Evolutionary conservation across 2,113 vertebrate genomes (phyloP).

Genomic region (Psittacula cyanocephala): DNA sequence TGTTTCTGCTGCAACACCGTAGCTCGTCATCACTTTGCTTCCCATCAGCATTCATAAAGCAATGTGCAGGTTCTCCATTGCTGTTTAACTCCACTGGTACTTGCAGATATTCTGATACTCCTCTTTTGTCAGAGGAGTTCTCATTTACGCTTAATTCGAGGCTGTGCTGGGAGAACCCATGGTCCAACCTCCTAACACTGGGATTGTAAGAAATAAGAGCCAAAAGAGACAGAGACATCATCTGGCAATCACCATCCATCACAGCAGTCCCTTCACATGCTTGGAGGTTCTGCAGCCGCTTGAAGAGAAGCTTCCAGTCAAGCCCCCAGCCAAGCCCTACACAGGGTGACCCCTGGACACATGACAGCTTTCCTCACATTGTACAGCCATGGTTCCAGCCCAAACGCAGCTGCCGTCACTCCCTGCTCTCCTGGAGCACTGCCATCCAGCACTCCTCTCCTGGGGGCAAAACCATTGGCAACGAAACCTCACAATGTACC

Average conservation of each 20-base stretch:
- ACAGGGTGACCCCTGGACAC: background rate
- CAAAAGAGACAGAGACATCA: background rate
- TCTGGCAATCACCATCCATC: background rate
- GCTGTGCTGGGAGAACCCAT: background rate
- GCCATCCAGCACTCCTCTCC: background rate
- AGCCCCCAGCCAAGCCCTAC: background rate
- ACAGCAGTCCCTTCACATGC: background rate
- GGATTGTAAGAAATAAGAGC: background rate
- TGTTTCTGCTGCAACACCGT: rapidly evolving
- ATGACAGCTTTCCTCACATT: background rate
- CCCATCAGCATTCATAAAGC: background rate
- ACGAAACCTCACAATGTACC: background rate
- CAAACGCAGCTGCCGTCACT: background rate
- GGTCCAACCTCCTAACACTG: background rate
- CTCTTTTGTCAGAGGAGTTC: background rate
- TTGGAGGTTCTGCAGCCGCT: background rate
- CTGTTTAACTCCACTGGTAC: background rate
- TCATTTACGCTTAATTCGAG: background rate
- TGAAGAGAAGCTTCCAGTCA: background rate
- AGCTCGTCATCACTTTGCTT: background rate
- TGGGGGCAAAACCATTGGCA: background rate
- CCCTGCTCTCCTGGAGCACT: background rate
- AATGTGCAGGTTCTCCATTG: background rate
- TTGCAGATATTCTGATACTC: background rate
- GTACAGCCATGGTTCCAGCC: background rate